phyloP scores from a whole-genome alignment of 2,113 vertebrate species.

The Pristiophorus japonicus region DNA sequence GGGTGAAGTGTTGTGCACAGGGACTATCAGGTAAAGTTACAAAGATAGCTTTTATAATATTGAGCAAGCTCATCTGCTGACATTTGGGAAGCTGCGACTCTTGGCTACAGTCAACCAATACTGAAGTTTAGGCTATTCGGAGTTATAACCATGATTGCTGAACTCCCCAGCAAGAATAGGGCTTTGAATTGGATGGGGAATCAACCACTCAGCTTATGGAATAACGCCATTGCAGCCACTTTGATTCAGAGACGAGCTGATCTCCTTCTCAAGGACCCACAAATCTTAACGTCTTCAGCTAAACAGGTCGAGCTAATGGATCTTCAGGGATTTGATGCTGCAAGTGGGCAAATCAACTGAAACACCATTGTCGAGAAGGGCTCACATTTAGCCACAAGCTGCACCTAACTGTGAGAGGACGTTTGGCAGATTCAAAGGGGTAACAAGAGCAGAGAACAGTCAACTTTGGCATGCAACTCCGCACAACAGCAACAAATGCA shows the following conservation, averaged over 20 bases:
- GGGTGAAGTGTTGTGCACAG: background rate
- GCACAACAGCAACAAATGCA: background rate
- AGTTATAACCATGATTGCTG: background rate
- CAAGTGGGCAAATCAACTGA: background rate
- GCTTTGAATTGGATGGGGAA: background rate
- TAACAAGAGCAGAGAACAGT: background rate
- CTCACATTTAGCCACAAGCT: background rate
- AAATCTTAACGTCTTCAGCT: background rate
- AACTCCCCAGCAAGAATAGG: background rate
- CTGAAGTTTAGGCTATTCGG: background rate
- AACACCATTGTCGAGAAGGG: background rate
- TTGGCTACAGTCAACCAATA: background rate
- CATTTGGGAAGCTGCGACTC: background rate
- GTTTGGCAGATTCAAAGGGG: background rate
- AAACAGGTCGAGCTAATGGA: background rate
- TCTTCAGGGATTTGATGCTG: background rate
- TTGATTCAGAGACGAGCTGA: background rate
- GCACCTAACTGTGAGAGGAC: background rate
- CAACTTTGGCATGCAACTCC: no score
- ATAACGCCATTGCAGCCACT: background rate
- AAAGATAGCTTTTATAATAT: background rate
- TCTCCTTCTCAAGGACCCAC: background rate
- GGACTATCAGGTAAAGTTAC: background rate
- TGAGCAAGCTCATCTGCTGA: background rate
- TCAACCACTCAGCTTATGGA: background rate